These are phyloP conservation scores for Euleptes europaea DNA, from an alignment of 2,113 vertebrate species.

Conservation along the genomic window DNA sequence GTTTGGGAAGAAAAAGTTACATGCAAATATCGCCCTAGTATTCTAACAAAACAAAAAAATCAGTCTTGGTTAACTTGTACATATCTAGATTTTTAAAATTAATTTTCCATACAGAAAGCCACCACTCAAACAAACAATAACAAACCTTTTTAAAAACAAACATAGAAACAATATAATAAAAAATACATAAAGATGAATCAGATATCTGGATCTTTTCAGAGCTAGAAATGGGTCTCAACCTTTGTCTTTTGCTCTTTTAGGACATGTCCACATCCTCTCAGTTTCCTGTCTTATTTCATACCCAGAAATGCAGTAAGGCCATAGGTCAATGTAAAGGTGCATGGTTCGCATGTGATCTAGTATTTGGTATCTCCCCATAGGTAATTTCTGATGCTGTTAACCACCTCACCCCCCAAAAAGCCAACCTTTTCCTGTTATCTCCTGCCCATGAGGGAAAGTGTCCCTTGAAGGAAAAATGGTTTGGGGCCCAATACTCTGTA, in stretches of 20 bases:
- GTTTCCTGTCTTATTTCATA: neutral
- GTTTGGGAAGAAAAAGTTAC: neutral
- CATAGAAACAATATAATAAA: too few species aligned
- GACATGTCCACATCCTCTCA: neutral
- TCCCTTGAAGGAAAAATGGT: slow-evolving; percentile 87
- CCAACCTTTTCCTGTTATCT: slow-evolving; percentile 87
- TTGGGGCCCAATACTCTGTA: slow-evolving; percentile 85
- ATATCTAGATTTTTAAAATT: too few species aligned
- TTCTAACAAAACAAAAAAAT: neutral
- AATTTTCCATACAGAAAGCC: too few species aligned
- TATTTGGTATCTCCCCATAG: slow-evolving; percentile 53
- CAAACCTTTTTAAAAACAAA: too few species aligned
- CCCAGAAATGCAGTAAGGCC: neutral
- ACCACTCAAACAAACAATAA: too few species aligned
- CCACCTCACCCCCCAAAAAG: slow-evolving; percentile 82
- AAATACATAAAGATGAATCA: too few species aligned
- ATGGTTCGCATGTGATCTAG: too few species aligned
- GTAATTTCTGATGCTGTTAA: slow-evolving; percentile 83
- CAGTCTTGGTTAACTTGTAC: neutral
- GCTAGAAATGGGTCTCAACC: neutral
- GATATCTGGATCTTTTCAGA: neutral
- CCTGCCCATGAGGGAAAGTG: slow-evolving; percentile 86
- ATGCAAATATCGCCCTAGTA: neutral
- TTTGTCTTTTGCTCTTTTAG: neutral
- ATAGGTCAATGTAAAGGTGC: neutral